These are phyloP conservation scores for Drosophila carrolli DNA, from an alignment of 1,140 invertebrate genomes.

Conservation along the genomic window DNA sequence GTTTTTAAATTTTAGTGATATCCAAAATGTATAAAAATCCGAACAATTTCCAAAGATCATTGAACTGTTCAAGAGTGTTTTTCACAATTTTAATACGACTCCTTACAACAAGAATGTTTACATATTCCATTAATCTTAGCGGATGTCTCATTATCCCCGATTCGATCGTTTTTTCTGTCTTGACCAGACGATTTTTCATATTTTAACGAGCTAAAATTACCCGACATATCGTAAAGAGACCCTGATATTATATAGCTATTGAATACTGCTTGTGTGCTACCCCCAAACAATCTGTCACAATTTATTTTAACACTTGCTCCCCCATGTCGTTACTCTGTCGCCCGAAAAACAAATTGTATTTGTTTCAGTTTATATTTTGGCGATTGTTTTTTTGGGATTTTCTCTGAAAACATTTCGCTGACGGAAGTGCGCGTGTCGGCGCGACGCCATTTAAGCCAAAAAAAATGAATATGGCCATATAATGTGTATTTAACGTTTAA, in stretches of 20 bases:
- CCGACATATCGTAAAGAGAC: constrained; percentile 58
- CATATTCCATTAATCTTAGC: constrained; percentile 32
- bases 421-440: constrained; percentile 72
- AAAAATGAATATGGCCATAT: constrained; percentile 31
- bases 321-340: constrained; percentile 51
- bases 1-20: not conserved
- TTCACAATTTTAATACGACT: constrained; percentile 1
- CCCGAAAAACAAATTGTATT: constrained; percentile 33
- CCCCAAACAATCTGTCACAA: constrained; percentile 58
- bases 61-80: constrained; percentile 9
- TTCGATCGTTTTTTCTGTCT: constrained; percentile 16
- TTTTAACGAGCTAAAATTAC: constrained; percentile 61
- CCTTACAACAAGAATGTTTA: constrained; percentile 9
- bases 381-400: constrained; percentile 50
- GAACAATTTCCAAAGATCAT: not conserved
- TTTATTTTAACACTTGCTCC: constrained; percentile 63
- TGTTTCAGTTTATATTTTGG: constrained; percentile 11
- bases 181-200: constrained; percentile 54
- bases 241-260: constrained; percentile 64
- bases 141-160: constrained; percentile 15
- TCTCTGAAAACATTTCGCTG: constrained; percentile 56
- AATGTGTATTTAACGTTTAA: constrained; percentile 44
- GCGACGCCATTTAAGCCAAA: constrained; percentile 55
- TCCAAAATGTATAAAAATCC: not conserved
- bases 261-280: constrained; percentile 15